phyloP scores from a whole-genome alignment of 2,888 invertebrate genomes.

The Erebia aethiops region DNA sequence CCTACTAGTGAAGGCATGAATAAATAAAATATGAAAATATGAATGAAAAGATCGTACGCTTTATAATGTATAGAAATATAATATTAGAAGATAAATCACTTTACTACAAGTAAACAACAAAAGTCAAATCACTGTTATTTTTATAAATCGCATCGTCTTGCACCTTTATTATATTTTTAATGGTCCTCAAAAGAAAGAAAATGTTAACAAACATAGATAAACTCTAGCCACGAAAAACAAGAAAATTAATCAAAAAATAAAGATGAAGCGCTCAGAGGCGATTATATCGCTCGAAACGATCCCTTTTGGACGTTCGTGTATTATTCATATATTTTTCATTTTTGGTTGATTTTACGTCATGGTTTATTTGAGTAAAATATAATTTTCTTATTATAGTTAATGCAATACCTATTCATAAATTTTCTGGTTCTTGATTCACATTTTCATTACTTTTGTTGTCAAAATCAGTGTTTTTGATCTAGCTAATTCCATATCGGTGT shows the following conservation, averaged over 20 bases:
- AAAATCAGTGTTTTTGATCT: not conserved
- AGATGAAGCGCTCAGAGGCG: no score
- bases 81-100: constrained; percentile 13
- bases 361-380: no score
- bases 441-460: not conserved
- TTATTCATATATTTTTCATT: no score
- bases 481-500: not conserved
- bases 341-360: no score
- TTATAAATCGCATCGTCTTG: not conserved
- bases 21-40: constrained; percentile 18
- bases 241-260: no score
- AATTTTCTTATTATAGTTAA: no score
- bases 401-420: no score
- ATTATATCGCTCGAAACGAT: no score
- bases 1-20: constrained; percentile 29
- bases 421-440: no score
- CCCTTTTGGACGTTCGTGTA: no score
- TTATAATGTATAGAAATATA: constrained; percentile 28
- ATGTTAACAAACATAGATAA: not conserved
- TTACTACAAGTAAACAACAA: constrained; percentile 1
- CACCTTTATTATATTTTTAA: no score
- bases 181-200: not conserved
- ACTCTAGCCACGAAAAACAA: no score
- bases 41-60: constrained; percentile 33
- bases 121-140: constrained; percentile 1